Base-by-base conservation (phyloP, 2,113 vertebrate species). In the Channa argus region DNA sequence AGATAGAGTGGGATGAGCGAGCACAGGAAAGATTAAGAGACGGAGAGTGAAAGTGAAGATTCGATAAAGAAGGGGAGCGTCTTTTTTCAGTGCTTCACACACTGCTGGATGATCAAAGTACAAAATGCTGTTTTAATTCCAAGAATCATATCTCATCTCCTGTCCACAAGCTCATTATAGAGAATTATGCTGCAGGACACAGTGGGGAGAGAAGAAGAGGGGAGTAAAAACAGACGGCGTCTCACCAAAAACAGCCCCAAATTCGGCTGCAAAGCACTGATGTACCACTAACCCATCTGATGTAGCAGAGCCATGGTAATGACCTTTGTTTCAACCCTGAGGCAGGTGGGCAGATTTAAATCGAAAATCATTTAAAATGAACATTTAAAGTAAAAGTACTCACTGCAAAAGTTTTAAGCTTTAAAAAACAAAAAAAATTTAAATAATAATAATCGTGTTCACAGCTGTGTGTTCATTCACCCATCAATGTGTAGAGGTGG, bases 121-220 rank as follows among this genome's bases (percentile, higher is more conserved):
- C 77, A 88, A 89, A 91, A 91, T 86, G 85, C 87, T 88, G 83
- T 91, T 93, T 94, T 94, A 91, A 91, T 94, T 93, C 80, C 74
- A 83, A 85, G 86, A 92, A 91, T 88, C 86, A 85, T 83, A 92
- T 91, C 91, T 93, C 86, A 84, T 93, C 74, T 88, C 72, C 65
- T 85, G 84, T 90, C 82, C 84, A 92, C 85, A 89, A 86, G 86
- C 90, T 93, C 88, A 89, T 93, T 92, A 93, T 80, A 72, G 65
- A 88, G 87, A 86, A 85, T 79, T 80, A 74, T 81, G 85, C 84
- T 79, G 79, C 77, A 80, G 89, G 84, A 92, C 79, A 78, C 77
- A 64, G 47, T 24, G 55, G 55, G 59, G 49, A 53, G 65, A 85
- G 63, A 58, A 39, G 67, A 69, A 58, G 63, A 60, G 58, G 54